These are phyloP conservation scores for Emydura subglobosa DNA, from an alignment of 2,113 vertebrate genomes.

Conservation along the genomic window DNA sequence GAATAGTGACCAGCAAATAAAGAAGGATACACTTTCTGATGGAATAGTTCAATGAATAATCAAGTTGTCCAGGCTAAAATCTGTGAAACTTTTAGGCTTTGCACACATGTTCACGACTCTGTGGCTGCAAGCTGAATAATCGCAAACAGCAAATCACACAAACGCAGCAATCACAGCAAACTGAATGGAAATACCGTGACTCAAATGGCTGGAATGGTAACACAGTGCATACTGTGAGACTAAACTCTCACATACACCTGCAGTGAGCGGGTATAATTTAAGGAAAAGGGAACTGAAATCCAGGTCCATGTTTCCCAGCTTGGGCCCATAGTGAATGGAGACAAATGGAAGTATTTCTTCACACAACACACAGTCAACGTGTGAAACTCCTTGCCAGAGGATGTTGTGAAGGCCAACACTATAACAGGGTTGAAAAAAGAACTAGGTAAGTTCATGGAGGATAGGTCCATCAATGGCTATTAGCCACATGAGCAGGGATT, in stretches of 20 bases:
- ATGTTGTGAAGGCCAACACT: no score
- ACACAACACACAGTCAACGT: no score
- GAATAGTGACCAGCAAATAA: not conserved
- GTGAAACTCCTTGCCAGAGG: no score
- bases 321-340: not conserved
- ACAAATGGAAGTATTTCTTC: not conserved
- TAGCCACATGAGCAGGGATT: no score
- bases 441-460: no score
- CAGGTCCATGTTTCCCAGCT: not conserved
- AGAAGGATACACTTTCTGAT: rapidly evolving
- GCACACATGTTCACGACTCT: rapidly evolving
- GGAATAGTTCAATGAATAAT: not conserved
- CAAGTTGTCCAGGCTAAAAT: not conserved
- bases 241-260: rapidly evolving
- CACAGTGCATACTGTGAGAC: rapidly evolving
- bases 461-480: no score
- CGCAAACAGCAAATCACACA: not conserved
- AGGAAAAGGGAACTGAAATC: rapidly evolving
- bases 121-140: not conserved
- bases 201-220: not conserved
- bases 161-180: not conserved
- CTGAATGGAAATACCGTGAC: not conserved
- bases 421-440: no score
- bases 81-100: not conserved
- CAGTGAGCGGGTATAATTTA: not conserved